Evolutionary conservation across 2,888 invertebrate genomes (phyloP).

Genomic region (Uloborus plumipes): DNA sequence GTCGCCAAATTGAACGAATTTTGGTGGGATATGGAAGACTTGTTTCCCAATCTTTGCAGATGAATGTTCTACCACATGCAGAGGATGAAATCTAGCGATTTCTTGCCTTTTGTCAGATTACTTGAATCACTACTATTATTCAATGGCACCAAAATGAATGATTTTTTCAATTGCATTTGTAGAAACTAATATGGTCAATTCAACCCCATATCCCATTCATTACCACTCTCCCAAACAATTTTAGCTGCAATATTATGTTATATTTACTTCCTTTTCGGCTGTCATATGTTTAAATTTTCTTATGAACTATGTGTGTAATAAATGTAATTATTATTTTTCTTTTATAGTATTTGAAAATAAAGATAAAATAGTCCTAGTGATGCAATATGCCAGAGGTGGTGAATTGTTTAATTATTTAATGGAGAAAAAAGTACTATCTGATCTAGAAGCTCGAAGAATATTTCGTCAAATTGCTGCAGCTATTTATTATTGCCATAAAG

Average conservation of each 20-base stretch:
- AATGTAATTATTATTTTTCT: constrained; percentile 52
- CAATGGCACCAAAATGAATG: too few species aligned
- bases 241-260: background rate
- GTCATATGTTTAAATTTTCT: background rate
- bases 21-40: too few species aligned
- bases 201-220: background rate
- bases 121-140: too few species aligned
- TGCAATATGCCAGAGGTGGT: constrained; percentile 99
- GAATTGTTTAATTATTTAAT: constrained; percentile 95
- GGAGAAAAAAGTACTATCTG: constrained; percentile 84
- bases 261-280: background rate
- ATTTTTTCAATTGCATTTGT: too few species aligned
- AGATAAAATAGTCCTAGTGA: constrained; percentile 98
- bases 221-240: background rate
- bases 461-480: constrained; percentile 97
- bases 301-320: background rate
- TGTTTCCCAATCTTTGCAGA: too few species aligned
- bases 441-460: constrained; percentile 92
- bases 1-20: too few species aligned
- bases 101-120: too few species aligned
- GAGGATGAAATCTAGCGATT: too few species aligned
- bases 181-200: too few species aligned
- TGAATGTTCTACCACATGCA: too few species aligned
- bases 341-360: constrained; percentile 97
- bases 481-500: constrained; percentile 96